Evolutionary conservation across 2,113 vertebrate species (phyloP), one percentile per base, ranked within the genome.

Genomic region (Grus americana): DNA sequence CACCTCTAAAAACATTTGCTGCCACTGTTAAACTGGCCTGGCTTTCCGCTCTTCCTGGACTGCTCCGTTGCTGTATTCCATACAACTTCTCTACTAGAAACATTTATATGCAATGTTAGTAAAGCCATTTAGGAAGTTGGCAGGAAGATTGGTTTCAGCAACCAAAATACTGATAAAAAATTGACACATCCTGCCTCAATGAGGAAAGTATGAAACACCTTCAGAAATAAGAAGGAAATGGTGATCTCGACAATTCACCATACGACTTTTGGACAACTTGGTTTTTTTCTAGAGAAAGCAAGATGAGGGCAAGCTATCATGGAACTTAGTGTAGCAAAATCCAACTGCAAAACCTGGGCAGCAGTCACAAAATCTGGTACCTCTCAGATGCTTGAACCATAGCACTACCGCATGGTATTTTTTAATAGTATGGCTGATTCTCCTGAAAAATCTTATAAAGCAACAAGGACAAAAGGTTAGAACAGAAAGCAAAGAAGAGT

Each of bases 151-250:
- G 29, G 32, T 58, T 80, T 88, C 65, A 92, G 73, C 16, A 66
- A 68, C 32, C 10, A 65, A 93, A 82, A 67, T 26, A 54, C 16
- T 46, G n/a, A 46, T 74, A n/a, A 66, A 88, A 90, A 68, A 68
- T 50, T 30, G n/a, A 44, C 15, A 34, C 0, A 0, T 49, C 24
- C 34, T 83, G 29, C 11, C 29, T 83, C 19, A 54, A 6, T 21
- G 49, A 92, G 17, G 12, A n/a, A 83, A 3, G 0, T 21, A 34
- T 20, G 38, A 81, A 71, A 84, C 6, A 44, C n/a, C 22, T 74
- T 29, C 55, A 79, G 27, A 82, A 67, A n/a, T 24, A 71, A 73
- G 63, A 72, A 76, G 68, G 42, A 78, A 80, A n/a, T 11, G 26
- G 11, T 30, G 27, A 50, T 50, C 55, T 63, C 8, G 11, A 67